Conservation (phyloP, 1,140 invertebrate species). For the Bombus superbus region DNA sequence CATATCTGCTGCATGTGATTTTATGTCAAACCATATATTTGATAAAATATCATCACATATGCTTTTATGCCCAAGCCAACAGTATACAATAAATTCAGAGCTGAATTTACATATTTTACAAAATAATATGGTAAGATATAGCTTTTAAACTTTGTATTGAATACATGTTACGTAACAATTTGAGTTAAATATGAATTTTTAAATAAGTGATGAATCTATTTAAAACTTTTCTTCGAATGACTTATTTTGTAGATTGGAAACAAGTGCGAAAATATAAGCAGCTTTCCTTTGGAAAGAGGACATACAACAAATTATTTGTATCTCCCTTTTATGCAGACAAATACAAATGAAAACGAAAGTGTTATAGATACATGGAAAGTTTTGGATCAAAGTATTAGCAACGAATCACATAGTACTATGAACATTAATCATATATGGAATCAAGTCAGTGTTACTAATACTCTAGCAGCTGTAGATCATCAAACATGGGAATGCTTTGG, state of each 20-base stretch:
- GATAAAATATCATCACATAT: slow-evolving; percentile 1
- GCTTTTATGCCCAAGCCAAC: not conserved
- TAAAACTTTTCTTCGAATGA: not conserved
- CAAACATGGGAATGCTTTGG: slow-evolving; percentile 79
- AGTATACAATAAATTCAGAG: not conserved
- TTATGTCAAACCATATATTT: slow-evolving; percentile 29
- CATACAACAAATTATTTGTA: not conserved
- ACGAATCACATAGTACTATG: slow-evolving; percentile 15
- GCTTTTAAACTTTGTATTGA: not conserved
- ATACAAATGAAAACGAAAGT: slow-evolving; percentile 41
- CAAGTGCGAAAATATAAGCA: not conserved
- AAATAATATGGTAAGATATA: not conserved
- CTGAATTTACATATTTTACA: not conserved
- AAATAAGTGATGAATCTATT: not conserved
- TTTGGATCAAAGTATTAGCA: slow-evolving; percentile 29
- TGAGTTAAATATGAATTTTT: not conserved
- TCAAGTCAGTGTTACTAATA: not conserved
- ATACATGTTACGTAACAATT: not conserved
- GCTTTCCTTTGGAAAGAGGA: not conserved
- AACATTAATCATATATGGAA: slow-evolving; percentile 37
- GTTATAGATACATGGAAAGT: slow-evolving; percentile 51
- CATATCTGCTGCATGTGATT: not conserved
- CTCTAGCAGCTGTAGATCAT: slow-evolving; percentile 42
- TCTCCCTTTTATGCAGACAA: not conserved
- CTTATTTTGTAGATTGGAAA: not conserved